These are phyloP conservation scores for Lapara coniferarum DNA, from an alignment of 2,888 invertebrate species.

Conservation along the genomic window DNA sequence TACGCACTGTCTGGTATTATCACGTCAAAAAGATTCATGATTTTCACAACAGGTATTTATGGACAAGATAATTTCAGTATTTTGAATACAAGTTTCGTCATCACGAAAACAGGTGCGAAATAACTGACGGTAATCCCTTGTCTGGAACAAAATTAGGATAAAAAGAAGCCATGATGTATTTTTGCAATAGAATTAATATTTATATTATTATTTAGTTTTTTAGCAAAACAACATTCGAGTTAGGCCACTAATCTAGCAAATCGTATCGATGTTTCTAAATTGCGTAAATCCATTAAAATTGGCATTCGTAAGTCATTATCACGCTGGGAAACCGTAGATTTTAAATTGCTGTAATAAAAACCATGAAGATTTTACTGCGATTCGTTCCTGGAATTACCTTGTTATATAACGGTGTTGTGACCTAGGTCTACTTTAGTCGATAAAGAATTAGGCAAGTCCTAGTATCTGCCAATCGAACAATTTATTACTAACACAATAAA, in stretches of 20 bases:
- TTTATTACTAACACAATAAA: neutral
- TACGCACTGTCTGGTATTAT: too few species aligned
- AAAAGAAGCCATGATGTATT: too few species aligned
- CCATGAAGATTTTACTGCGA: conserved; percentile 46
- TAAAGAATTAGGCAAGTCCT: neutral
- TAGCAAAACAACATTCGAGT: neutral
- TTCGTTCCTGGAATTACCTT: conserved; percentile 29
- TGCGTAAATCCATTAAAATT: neutral
- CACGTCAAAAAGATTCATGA: too few species aligned
- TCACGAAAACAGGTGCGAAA: too few species aligned
- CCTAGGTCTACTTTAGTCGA: conserved; percentile 11
- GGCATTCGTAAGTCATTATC: conserved; percentile 7
- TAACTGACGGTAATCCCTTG: too few species aligned
- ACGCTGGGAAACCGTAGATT: neutral
- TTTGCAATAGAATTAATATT: neutral
- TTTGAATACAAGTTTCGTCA: too few species aligned
- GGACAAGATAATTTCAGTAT: too few species aligned
- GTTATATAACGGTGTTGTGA: conserved; percentile 25
- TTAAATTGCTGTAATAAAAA: conserved; percentile 44
- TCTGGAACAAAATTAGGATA: too few species aligned
- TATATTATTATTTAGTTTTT: neutral
- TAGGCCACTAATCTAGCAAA: neutral
- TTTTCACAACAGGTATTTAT: too few species aligned
- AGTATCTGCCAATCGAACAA: neutral
- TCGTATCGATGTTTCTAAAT: neutral